Base-by-base conservation (phyloP, 2,888 invertebrate genomes). In the Diachrysia chrysitis region DNA sequence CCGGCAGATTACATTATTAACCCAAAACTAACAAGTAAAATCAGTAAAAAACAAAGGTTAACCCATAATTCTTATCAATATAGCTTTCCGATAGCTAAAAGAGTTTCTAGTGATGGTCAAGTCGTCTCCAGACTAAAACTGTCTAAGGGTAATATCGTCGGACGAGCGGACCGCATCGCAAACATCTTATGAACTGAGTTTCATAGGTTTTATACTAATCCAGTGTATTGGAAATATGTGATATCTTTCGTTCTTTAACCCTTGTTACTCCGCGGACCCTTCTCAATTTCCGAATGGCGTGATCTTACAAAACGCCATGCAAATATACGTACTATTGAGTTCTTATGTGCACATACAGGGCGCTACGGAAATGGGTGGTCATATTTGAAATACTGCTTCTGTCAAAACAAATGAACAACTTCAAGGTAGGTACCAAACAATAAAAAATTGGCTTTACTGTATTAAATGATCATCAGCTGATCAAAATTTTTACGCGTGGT, bases 181-280 rank as follows among this genome's bases (percentile, higher is more conserved):
- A 69, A 53, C 42, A 42, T 62, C 42, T 46, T 62, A 37, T 53
- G 37, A 60, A 37, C 35, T n/a, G 32, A 53, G 32, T 37, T 51
- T 59, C 83, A 81, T 83, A 87, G 83, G 29, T 35, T 48, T 58
- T 84, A 81, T 83, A 87, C 83, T 85, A 84, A 90, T 83, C 84
- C 88, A 85, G 84, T 88, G 88, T 89, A 86, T 88, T 85, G 86
- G 85, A 89, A 88, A 89, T 85, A 85, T 87, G 86, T 87, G 86
- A 82, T 85, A 85, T 87, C 83, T 84, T 71, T 73, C 83, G 83
- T 87, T 83, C 87, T 90, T 91, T 89, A 90, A 92, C 93, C 92
- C 92, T 90, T 89, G 92, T 93, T 92, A 92, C 88, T 87, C 89
- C 91, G 89, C 72, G 69, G 74, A 93, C 93, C 93, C 93, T 93